Conservation (phyloP, 2,797 vertebrate genomes). For the Meriones psammophilus region DNA sequence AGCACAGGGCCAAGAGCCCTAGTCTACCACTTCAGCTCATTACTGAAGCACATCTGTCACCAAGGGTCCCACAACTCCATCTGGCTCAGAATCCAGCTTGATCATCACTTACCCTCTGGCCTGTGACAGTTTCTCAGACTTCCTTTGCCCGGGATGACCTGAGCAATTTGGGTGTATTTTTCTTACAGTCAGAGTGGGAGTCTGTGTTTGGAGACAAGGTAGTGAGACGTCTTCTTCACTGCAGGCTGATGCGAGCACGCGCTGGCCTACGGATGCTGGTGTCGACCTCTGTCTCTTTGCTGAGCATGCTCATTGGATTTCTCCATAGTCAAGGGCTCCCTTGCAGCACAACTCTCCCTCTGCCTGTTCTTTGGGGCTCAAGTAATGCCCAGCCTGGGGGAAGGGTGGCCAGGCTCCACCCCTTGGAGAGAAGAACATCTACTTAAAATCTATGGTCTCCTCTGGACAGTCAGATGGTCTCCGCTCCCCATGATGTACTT, state of each 20-base stretch:
- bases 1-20: background rate
- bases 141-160: background rate
- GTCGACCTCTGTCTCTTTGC: background rate
- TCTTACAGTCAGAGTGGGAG: background rate
- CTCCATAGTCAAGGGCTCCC: background rate
- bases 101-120: background rate
- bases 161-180: background rate
- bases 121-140: background rate
- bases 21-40: rapidly evolving
- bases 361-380: rapidly evolving
- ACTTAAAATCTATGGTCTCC: background rate
- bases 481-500: no score
- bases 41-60: rapidly evolving
- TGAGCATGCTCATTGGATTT: rapidly evolving
- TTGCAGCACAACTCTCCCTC: rapidly evolving
- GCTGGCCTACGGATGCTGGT: rapidly evolving
- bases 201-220: background rate
- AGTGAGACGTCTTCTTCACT: background rate
- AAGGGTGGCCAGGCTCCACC: no score
- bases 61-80: background rate
- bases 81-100: background rate
- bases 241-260: rapidly evolving
- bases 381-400: rapidly evolving
- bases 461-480: background rate
- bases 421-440: no score